Conservation (phyloP, 2,797 vertebrate species). For the Furcifer pardalis region DNA sequence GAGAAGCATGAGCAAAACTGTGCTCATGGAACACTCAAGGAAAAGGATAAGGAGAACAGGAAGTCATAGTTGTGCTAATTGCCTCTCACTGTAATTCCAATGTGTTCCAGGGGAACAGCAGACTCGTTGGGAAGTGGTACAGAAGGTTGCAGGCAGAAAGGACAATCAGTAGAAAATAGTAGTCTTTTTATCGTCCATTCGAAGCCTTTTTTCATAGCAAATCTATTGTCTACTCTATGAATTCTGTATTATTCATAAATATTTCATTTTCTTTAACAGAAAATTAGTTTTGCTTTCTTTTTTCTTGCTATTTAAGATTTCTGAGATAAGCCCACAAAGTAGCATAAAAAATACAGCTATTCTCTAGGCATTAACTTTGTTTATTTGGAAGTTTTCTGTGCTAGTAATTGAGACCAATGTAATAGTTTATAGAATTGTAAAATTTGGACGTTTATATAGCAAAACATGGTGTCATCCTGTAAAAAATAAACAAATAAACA, state of each 20-base stretch:
- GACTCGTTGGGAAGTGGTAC: neutral
- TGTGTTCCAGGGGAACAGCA: neutral
- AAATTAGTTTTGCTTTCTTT: neutral
- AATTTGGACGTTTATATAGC: neutral
- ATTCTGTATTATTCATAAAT: neutral
- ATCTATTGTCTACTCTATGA: neutral
- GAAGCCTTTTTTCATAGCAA: neutral
- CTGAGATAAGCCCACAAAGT: neutral
- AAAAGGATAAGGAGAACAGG: neutral
- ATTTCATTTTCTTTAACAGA: neutral
- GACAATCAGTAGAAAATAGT: neutral
- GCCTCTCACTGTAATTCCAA: too few relatives aligned
- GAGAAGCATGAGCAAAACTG: neutral
- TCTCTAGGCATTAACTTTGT: neutral
- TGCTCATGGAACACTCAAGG: neutral
- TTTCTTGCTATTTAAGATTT: neutral
- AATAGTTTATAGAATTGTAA: neutral
- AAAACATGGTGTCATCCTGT: neutral
- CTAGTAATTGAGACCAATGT: conserved; percentile 15
- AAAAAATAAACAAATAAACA: neutral
- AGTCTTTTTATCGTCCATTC: neutral
- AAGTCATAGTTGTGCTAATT: neutral
- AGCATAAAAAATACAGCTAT: neutral
- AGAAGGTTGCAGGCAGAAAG: neutral
- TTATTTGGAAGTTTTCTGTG: neutral